Base-by-base conservation (phyloP, 2,113 vertebrate species). In the Nymphicus hollandicus region DNA sequence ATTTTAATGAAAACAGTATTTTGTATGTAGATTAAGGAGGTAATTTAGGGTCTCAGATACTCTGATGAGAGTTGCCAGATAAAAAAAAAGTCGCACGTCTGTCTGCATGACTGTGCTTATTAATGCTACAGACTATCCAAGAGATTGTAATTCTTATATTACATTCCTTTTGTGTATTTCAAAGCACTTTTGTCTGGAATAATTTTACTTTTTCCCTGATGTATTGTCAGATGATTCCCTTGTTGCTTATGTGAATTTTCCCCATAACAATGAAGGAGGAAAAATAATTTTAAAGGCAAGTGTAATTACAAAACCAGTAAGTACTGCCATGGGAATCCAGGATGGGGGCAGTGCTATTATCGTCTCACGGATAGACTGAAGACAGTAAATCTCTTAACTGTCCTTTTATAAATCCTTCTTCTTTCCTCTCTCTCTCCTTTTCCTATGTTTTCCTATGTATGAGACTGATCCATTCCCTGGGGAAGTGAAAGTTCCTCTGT, bases 181-280 rank as follows among this genome's bases (percentile, higher is more conserved):
- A 88, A 94, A 86, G n/a, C 72, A 73, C n/a, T 90, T 91, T 60
- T 88, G 41, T 53, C 69, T 66, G 14, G 79, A 86, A 86, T 90
- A 86, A 58, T 83, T 91, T 86, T 25, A 66, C 31, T 86, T 28
- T 78, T 88, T 31, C 50, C 28, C 79, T 31, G 4, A 61, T 52
- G 41, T 61, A 76, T 37, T 86, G 23, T 85, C 50, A 91, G 69
- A 82, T 35, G 8, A 52, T 86, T 94, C 33, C 18, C 64, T 71
- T 91, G 83, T 88, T 77, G 52, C 41, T 86, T 73, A 20, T 50
- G 39, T 77, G 74, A 46, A 83, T 77, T 86, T 87, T 84, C 29
- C 61, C 24, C 41, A 60, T 25, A 85, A 47, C 25, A 90, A 5
- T 24, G 28, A 88, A 90, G n/a, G n/a, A 80, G 17, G 53, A 86